These are phyloP conservation scores for Pogonus chalceus DNA, from an alignment of 1,140 invertebrate genomes.

Conservation along the genomic window DNA sequence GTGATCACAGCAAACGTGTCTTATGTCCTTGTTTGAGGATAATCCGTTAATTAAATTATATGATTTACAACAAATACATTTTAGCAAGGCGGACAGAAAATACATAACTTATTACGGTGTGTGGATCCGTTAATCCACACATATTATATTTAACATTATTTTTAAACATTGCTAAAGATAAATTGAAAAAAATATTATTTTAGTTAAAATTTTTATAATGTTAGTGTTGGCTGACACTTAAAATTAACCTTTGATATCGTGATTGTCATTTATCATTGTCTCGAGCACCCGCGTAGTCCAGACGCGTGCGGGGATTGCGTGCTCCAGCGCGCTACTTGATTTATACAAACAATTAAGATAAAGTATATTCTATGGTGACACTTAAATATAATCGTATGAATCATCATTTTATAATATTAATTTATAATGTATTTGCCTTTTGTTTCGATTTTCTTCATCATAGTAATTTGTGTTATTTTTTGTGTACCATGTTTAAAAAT, in stretches of 20 bases:
- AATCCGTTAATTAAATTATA: not conserved
- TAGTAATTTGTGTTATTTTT: not conserved
- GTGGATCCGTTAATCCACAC: too few species aligned
- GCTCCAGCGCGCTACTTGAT: not conserved
- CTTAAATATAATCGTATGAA: not conserved
- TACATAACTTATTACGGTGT: too few species aligned
- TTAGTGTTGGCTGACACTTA: too few species aligned
- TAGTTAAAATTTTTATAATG: too few species aligned
- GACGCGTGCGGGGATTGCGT: too few species aligned
- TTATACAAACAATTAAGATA: slow-evolving; percentile 8
- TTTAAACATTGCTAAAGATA: too few species aligned
- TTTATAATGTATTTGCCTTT: too few species aligned
- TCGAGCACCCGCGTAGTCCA: not conserved
- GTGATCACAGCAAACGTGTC: not conserved
- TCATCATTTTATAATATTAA: not conserved
- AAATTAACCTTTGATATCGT: slow-evolving; percentile 5
- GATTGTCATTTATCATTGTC: slow-evolving; percentile 7
- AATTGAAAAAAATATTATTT: too few species aligned
- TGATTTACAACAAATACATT: not conserved
- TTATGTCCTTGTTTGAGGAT: not conserved
- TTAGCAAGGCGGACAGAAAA: too few species aligned
- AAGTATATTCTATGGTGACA: not conserved
- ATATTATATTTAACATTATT: too few species aligned
- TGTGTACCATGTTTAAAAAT: not conserved
- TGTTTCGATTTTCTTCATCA: too few species aligned